Evolutionary conservation across 1,140 invertebrate genomes (phyloP).

Genomic region (Orchesella cincta): DNA sequence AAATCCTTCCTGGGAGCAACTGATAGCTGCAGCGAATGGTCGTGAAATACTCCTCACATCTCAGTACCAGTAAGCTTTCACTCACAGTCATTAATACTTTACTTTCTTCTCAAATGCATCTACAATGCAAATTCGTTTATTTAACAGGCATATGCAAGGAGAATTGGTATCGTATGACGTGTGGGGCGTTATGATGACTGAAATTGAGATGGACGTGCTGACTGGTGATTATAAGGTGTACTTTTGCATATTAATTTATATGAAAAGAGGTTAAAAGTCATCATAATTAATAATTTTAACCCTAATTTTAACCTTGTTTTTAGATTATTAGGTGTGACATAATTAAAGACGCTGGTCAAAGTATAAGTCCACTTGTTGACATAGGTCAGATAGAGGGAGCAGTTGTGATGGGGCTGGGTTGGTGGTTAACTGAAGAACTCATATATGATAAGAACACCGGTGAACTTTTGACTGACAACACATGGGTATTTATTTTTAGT

Average conservation of each 20-base stretch:
- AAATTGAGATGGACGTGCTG: conserved; percentile 75
- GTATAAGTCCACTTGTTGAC: conserved; percentile 74
- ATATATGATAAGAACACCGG: conserved; percentile 45
- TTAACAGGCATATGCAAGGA: conserved; percentile 39
- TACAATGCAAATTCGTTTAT: too few species aligned
- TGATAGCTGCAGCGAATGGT: conserved; percentile 63
- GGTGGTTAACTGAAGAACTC: conserved; percentile 64
- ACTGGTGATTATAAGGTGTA: conserved; percentile 63
- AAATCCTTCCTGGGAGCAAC: conserved; percentile 66
- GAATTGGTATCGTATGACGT: conserved; percentile 60
- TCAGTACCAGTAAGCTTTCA: conserved; percentile 63
- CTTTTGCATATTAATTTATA: conserved; percentile 10
- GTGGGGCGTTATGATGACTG: conserved; percentile 65
- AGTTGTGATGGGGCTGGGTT: conserved; percentile 83
- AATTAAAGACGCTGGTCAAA: conserved; percentile 61
- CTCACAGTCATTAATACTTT: too few species aligned
- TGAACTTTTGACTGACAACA: conserved; percentile 40
- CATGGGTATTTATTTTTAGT: conserved; percentile 44
- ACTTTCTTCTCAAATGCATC: too few species aligned
- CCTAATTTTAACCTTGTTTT: too few species aligned
- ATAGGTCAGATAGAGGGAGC: conserved; percentile 85
- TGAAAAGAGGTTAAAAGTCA: too few species aligned
- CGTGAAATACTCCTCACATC: conserved; percentile 67
- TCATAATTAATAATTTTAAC: too few species aligned
- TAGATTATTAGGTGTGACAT: conserved; percentile 56